These are phyloP conservation scores for Heterodera schachtii DNA, from an alignment of 1,140 invertebrate species.

Conservation along the genomic window DNA sequence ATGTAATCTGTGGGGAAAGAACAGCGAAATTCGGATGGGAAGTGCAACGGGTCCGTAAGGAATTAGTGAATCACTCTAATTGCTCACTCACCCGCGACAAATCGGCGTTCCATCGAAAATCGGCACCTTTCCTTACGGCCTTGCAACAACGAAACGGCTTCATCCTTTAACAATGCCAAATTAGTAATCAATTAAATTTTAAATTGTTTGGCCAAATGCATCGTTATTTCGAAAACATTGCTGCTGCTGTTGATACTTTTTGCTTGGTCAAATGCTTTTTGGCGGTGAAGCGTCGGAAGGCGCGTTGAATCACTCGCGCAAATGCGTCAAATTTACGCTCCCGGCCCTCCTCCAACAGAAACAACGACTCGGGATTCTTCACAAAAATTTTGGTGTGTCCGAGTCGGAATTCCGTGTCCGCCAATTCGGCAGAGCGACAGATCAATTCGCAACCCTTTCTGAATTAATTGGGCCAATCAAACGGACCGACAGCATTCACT, in stretches of 20 bases:
- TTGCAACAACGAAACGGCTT: constrained; percentile 72
- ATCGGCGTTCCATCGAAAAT: constrained; percentile 75
- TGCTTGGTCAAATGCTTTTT: constrained; percentile 72
- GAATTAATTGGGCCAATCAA: neutral
- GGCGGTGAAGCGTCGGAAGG: constrained; percentile 75
- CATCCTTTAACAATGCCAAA: constrained; percentile 41
- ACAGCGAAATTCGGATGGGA: no score
- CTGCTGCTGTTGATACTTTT: constrained; percentile 57
- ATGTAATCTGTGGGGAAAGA: constrained; percentile 56
- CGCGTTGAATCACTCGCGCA: constrained; percentile 76
- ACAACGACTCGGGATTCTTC: constrained; percentile 78
- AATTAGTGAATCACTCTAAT: neutral
- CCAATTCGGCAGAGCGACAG: constrained; percentile 72
- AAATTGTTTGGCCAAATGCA: neutral
- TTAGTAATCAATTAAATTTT: neutral
- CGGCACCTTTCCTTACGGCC: constrained; percentile 75
- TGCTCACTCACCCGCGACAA: constrained; percentile 72
- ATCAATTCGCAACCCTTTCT: constrained; percentile 68
- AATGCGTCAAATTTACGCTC: constrained; percentile 76
- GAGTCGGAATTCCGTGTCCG: constrained; percentile 75
- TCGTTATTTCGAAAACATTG: constrained; percentile 33
- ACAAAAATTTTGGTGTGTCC: constrained; percentile 78
- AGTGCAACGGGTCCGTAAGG: no score
- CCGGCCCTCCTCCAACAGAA: constrained; percentile 76
- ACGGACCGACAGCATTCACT: neutral